Conservation (phyloP, 2,888 invertebrate species). For the Eurytoma adleriae region DNA sequence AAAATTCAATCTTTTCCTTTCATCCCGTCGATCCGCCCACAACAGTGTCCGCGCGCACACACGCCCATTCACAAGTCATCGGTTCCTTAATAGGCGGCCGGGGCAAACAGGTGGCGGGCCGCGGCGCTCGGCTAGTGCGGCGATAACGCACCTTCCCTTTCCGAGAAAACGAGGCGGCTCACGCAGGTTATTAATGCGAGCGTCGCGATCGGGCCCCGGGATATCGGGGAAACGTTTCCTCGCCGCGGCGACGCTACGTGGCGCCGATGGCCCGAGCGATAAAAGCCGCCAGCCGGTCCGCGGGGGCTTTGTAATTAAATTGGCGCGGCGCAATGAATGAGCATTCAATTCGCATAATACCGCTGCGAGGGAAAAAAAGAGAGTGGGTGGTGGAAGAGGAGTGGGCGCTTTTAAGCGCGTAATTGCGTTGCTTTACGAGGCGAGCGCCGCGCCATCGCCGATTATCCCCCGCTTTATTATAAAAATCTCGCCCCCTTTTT, state of each 20-base stretch:
- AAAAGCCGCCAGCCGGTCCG: neutral
- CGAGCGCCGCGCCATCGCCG: neutral
- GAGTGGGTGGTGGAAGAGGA: neutral
- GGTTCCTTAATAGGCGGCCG: slow-evolving; percentile 22
- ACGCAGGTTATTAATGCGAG: neutral
- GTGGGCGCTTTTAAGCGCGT: slow-evolving; percentile 22
- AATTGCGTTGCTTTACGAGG: slow-evolving; percentile 43
- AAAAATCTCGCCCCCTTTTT: too few species aligned
- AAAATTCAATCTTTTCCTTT: slow-evolving; percentile 31
- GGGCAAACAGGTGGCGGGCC: slow-evolving; percentile 46
- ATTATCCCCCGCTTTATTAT: neutral
- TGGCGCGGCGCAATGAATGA: slow-evolving; percentile 41
- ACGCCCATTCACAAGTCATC: slow-evolving; percentile 28
- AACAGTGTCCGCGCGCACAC: neutral
- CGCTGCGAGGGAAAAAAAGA: slow-evolving; percentile 2
- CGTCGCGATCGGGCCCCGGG: neutral
- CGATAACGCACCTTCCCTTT: slow-evolving; percentile 4
- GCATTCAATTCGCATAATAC: slow-evolving; percentile 45
- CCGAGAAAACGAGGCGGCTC: neutral
- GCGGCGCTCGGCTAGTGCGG: slow-evolving; percentile 12
- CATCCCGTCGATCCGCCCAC: neutral
- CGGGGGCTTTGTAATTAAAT: slow-evolving; percentile 41
- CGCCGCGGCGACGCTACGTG: neutral
- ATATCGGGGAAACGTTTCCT: neutral
- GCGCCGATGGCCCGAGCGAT: slow-evolving; percentile 7